A percentile compares a stretch with the other conserved stretches of the same genome.
phyloP scores from a whole-genome alignment of 2,797 vertebrate genomes.

The Enteromius fasciolatus region DNA sequence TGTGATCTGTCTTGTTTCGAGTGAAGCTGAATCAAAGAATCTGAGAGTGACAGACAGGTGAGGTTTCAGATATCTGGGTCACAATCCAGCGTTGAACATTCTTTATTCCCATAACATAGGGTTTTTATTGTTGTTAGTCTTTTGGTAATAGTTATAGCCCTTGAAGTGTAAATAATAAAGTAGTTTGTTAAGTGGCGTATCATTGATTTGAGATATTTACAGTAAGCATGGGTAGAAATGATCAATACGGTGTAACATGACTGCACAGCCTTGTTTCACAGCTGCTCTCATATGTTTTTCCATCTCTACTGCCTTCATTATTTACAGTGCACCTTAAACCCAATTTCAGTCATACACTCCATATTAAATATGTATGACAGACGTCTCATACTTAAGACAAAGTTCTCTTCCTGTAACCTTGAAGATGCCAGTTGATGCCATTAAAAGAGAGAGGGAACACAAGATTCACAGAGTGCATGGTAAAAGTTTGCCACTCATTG shows the following conservation, averaged over 20 bases:
- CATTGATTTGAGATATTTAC: conserved; percentile 52
- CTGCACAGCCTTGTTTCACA: conserved; percentile 77
- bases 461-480: conserved; percentile 24
- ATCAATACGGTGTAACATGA: conserved; percentile 72
- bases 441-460: conserved; percentile 34
- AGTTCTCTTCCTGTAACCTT: conserved; percentile 54
- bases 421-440: conserved; percentile 50
- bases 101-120: conserved; percentile 39
- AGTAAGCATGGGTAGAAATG: conserved; percentile 74
- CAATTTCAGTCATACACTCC: conserved; percentile 60
- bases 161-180: conserved; percentile 31
- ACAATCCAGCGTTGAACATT: conserved; percentile 44
- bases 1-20: conserved; percentile 62
- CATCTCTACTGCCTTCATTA: conserved; percentile 77
- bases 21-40: conserved; percentile 64
- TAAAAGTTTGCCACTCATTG: conserved; percentile 61
- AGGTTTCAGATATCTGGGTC: conserved; percentile 61
- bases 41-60: conserved; percentile 57
- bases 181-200: conserved; percentile 31
- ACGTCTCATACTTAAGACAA: conserved; percentile 53
- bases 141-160: conserved; percentile 20
- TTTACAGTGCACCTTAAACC: conserved; percentile 60
- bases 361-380: conserved; percentile 59
- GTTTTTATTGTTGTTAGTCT: conserved; percentile 33
- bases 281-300: conserved; percentile 78